phyloP scores from a whole-genome alignment of 2,797 vertebrate genomes.

The Pterois miles region DNA sequence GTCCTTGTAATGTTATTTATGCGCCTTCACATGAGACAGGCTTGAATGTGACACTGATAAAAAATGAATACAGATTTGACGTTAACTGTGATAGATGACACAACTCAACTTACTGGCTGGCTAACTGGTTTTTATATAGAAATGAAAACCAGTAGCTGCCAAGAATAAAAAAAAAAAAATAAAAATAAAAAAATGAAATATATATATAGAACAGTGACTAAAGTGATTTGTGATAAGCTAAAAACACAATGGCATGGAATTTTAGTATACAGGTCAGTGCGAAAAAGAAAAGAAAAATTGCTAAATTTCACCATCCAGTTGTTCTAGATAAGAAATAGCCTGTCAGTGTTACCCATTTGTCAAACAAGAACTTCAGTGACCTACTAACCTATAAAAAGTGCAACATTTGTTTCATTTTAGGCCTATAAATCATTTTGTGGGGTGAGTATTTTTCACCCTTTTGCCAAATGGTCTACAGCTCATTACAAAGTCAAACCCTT shows the following conservation, averaged over 20 bases:
- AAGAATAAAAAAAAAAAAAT: too few species aligned
- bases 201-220: too few species aligned
- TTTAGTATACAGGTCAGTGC: neutral
- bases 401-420: neutral
- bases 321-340: neutral
- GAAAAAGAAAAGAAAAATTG: neutral
- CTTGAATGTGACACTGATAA: neutral
- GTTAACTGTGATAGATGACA: slow-evolving; percentile 9
- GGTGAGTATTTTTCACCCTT: neutral
- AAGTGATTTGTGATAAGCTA: neutral
- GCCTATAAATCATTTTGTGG: slow-evolving; percentile 10
- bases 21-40: neutral
- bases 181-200: too few species aligned
- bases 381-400: slow-evolving; percentile 8
- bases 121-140: neutral
- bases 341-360: slow-evolving; percentile 7
- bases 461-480: neutral
- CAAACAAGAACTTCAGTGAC: slow-evolving; percentile 23
- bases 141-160: neutral
- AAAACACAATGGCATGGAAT: neutral
- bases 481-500: neutral
- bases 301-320: neutral
- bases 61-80: slow-evolving; percentile 4
- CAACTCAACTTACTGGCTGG: neutral
- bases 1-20: neutral